Evolutionary conservation across 2,797 vertebrate genomes (phyloP).

Genomic region (Hybognathus amarus): DNA sequence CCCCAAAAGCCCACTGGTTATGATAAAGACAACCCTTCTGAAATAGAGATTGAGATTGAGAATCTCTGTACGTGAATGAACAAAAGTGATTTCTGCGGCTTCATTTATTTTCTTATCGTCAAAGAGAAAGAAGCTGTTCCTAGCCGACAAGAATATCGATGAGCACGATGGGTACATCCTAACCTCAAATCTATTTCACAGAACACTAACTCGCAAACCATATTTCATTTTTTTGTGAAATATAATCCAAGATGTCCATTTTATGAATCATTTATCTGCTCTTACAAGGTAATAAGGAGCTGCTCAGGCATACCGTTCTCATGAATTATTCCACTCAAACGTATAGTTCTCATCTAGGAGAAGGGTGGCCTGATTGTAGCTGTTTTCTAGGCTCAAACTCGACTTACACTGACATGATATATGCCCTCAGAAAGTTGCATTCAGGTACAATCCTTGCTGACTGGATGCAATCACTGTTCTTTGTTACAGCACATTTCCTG

Average conservation of each 20-base stretch:
- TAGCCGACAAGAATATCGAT: conserved; percentile 43
- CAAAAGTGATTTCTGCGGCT: conserved; percentile 28
- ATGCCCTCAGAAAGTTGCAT: conserved; percentile 16
- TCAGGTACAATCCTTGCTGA: conserved; percentile 6
- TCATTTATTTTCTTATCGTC: conserved; percentile 34
- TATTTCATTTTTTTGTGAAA: conserved; percentile 36
- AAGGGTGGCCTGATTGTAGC: conserved; percentile 44
- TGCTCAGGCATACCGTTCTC: conserved; percentile 51
- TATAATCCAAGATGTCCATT: conserved; percentile 48
- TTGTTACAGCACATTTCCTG: conserved; percentile 51
- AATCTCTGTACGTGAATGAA: conserved; percentile 47
- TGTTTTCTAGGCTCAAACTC: conserved; percentile 4
- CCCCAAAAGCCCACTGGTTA: conserved; percentile 33
- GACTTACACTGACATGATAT: conserved; percentile 7
- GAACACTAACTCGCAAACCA: conserved; percentile 29
- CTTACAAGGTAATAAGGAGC: conserved; percentile 57
- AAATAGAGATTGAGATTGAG: conserved; percentile 49
- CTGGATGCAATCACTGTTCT: conserved; percentile 39
- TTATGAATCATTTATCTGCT: conserved; percentile 61
- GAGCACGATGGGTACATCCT: neutral
- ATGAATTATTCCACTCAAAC: conserved; percentile 59
- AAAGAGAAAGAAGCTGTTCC: conserved; percentile 8
- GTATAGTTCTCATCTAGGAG: conserved; percentile 46
- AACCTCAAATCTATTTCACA: conserved; percentile 30
- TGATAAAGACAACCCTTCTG: conserved; percentile 37